These are phyloP conservation scores for Hylomyscus alleni DNA, from an alignment of 2,797 vertebrate species.

Conservation along the genomic window DNA sequence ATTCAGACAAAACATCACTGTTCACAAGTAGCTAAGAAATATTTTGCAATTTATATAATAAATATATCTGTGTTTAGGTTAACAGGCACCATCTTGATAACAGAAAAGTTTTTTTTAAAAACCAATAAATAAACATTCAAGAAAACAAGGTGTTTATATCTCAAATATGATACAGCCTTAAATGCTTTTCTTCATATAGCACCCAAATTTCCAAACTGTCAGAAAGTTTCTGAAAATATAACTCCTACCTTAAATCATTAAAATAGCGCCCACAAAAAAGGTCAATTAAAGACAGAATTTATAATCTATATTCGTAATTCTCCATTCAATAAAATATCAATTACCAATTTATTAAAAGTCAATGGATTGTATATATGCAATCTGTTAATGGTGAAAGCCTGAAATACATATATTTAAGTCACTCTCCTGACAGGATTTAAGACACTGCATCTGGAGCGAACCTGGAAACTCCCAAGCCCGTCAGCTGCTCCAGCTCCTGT, in stretches of 20 bases:
- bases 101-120: slow-evolving; percentile 71
- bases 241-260: slow-evolving; percentile 77
- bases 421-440: slow-evolving; percentile 89
- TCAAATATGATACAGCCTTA: slow-evolving; percentile 75
- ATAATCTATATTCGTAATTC: slow-evolving; percentile 84
- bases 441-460: slow-evolving; percentile 89
- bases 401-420: slow-evolving; percentile 85
- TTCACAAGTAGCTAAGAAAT: slow-evolving; percentile 80
- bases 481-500: slow-evolving; percentile 76
- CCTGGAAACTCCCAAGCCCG: slow-evolving; percentile 80
- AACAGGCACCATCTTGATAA: slow-evolving; percentile 80
- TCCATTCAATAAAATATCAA: slow-evolving; percentile 87
- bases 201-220: slow-evolving; percentile 77
- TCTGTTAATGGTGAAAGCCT: slow-evolving; percentile 87
- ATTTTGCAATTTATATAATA: slow-evolving; percentile 79
- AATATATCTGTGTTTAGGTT: slow-evolving; percentile 77
- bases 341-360: slow-evolving; percentile 89
- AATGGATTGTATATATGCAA: slow-evolving; percentile 88
- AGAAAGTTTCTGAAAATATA: slow-evolving; percentile 78
- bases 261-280: slow-evolving; percentile 74
- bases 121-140: slow-evolving; percentile 82
- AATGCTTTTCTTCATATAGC: slow-evolving; percentile 81
- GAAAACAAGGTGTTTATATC: slow-evolving; percentile 72
- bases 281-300: slow-evolving; percentile 77
- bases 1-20: slow-evolving; percentile 77